A percentile compares a stretch with the other conserved stretches of the same genome.
Conservation (phyloP, 2,888 invertebrate species). For the Eulithis prunata region DNA sequence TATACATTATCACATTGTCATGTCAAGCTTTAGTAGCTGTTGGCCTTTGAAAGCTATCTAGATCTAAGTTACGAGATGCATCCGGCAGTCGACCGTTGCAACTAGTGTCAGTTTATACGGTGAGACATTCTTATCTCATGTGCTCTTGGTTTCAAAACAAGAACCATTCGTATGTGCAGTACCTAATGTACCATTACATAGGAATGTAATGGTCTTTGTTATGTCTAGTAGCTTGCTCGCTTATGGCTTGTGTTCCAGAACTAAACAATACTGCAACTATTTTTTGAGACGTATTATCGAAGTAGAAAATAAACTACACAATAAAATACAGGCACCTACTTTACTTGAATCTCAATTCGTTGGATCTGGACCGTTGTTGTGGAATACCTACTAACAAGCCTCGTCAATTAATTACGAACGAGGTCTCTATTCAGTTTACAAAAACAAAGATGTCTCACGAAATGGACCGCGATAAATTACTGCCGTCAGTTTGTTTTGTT, state of each 20-base stretch:
- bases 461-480: background rate
- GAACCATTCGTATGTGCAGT: background rate
- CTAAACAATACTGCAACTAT: no score
- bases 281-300: no score
- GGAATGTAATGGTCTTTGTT: no score
- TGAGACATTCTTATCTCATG: slow-evolving; percentile 9
- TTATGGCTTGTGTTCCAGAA: no score
- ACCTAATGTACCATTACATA: no score
- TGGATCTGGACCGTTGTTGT: no score
- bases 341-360: no score
- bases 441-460: background rate
- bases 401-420: background rate
- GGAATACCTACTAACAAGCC: background rate
- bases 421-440: background rate
- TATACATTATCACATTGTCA: slow-evolving; percentile 45
- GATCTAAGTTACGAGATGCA: slow-evolving; percentile 20
- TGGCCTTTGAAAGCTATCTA: slow-evolving; percentile 37
- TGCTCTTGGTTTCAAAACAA: slow-evolving; percentile 14
- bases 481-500: background rate
- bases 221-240: no score
- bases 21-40: slow-evolving; percentile 39
- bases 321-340: no score
- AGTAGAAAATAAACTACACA: no score
- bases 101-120: slow-evolving; percentile 11
- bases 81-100: slow-evolving; percentile 21